Evolutionary conservation across 2,888 invertebrate genomes (phyloP).

Genomic region (Perizoma flavofasciatum): DNA sequence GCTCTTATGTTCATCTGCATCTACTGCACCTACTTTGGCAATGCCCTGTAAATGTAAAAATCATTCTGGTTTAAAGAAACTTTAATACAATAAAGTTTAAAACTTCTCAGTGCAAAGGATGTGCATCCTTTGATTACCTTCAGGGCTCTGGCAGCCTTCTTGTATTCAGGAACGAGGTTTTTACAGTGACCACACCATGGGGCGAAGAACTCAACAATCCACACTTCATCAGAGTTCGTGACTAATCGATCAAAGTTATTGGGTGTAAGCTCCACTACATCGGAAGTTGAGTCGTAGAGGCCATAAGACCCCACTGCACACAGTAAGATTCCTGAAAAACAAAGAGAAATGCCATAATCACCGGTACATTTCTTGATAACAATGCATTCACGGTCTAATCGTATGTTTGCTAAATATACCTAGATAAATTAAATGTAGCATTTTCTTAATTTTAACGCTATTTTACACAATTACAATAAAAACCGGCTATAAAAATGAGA

Average conservation of each 20-base stretch:
- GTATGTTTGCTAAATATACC: slow-evolving; percentile 70
- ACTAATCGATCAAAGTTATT: slow-evolving; percentile 94
- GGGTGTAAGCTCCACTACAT: slow-evolving; percentile 94
- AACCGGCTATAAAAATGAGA: slow-evolving; percentile 46
- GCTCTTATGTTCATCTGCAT: slow-evolving; percentile 95
- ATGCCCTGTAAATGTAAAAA: slow-evolving; percentile 87
- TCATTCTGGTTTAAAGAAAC: slow-evolving; percentile 11
- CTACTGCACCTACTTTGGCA: slow-evolving; percentile 96
- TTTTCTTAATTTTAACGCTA: slow-evolving; percentile 55
- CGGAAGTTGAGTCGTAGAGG: slow-evolving; percentile 88
- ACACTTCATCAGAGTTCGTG: slow-evolving; percentile 91
- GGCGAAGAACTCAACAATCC: slow-evolving; percentile 98
- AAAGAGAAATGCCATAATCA: slow-evolving; percentile 34
- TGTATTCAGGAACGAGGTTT: slow-evolving; percentile 95
- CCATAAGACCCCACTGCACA: slow-evolving; percentile 63
- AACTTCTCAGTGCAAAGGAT: neutral
- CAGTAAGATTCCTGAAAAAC: slow-evolving; percentile 68
- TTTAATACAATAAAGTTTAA: no score
- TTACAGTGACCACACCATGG: slow-evolving; percentile 99
- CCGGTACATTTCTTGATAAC: slow-evolving; percentile 43
- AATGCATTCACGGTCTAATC: slow-evolving; percentile 47
- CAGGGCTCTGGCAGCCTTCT: slow-evolving; percentile 95
- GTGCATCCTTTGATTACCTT: slow-evolving; percentile 84
- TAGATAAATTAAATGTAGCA: slow-evolving; percentile 62
- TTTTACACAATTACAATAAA: slow-evolving; percentile 43